Evolutionary conservation across 1,140 invertebrate species (phyloP).

Genomic region (Listronotus bonariensis): DNA sequence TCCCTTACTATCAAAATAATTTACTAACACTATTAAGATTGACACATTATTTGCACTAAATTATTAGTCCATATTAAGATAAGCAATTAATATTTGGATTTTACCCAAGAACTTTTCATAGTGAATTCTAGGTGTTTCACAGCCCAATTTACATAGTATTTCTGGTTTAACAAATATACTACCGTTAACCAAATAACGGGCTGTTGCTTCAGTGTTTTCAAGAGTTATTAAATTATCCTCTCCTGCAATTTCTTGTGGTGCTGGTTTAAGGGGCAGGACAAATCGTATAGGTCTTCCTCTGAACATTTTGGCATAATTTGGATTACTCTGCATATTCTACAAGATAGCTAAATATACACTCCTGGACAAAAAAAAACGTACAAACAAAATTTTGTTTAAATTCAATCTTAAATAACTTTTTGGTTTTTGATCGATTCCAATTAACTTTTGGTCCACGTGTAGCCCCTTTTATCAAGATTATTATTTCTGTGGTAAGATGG

Average conservation of each 20-base stretch:
- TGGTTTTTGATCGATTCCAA: constrained; percentile 1
- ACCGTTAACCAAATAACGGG: constrained; percentile 58
- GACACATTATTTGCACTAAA: background rate
- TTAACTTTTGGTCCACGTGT: background rate
- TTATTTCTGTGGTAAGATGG: background rate
- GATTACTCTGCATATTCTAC: constrained; percentile 76
- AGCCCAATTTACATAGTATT: constrained; percentile 73
- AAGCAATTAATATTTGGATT: background rate
- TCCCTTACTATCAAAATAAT: too few species aligned
- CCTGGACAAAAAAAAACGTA: too few species aligned
- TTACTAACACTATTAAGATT: background rate
- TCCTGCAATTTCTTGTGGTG: constrained; percentile 13
- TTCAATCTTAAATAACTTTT: too few species aligned
- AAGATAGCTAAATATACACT: constrained; percentile 32
- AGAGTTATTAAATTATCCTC: constrained; percentile 60
- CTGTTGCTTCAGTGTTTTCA: constrained; percentile 58
- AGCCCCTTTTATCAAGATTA: background rate
- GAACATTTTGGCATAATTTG: constrained; percentile 79
- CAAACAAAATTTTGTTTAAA: too few species aligned
- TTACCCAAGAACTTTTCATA: constrained; percentile 70
- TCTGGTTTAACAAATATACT: constrained; percentile 66
- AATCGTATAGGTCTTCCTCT: constrained; percentile 75
- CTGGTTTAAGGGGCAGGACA: constrained; percentile 62
- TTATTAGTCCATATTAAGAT: background rate
- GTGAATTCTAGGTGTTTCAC: constrained; percentile 83